Evolutionary conservation across 2,797 vertebrate species (phyloP), one percentile per base, ranked within the genome.

Genomic region (Gambusia yucatana): DNA sequence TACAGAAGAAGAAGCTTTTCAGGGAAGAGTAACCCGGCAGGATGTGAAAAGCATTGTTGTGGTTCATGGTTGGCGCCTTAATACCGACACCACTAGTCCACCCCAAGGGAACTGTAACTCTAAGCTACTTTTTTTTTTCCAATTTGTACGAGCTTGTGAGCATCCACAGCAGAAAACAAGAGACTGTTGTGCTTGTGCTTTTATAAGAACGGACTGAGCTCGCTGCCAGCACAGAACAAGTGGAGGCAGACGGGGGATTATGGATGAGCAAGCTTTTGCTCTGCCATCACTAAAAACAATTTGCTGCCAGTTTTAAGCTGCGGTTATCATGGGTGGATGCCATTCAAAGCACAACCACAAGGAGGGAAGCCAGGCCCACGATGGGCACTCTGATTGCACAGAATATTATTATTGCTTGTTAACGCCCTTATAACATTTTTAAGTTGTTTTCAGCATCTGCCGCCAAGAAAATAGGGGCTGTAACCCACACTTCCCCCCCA

Each of bases 211-310:
- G 73, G 81, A 86, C 75, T 44, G 72, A 7, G 44, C 81, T 81
- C 86, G 84, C 52, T 85, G 79, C 75, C 57, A 63, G 81, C 87
- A 57, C 84, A 89, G 88, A 87, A 90, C 86, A 86, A 91, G 92
- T 92, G 85, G 83, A 80, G 84, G 88, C 90, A 87, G 89, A 87
- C 85, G 30, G 82, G 81, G 88, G 87, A 95, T 95, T 94, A 95
- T 92, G 89, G 85, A 85, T 84, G 82, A 73, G 82, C 89, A 86
- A 92, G 22, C 52, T 55, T 90, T 92, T 84, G 92, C 87, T 90
- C 94, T 87, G 75, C 84, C 74, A 75, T 86, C 69, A 90, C 95
- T 95, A 94, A 95, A 95, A 87, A 74, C 86, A 91, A 93, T 95
- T 94, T 91, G 92, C 88, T 92, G 88, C 87, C 85, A 92, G 93